A percentile compares a stretch with the other conserved stretches of the same genome.
These are phyloP conservation scores for Zenarchopterus dispar DNA, from an alignment of 2,797 vertebrate species.

Conservation along the genomic window DNA sequence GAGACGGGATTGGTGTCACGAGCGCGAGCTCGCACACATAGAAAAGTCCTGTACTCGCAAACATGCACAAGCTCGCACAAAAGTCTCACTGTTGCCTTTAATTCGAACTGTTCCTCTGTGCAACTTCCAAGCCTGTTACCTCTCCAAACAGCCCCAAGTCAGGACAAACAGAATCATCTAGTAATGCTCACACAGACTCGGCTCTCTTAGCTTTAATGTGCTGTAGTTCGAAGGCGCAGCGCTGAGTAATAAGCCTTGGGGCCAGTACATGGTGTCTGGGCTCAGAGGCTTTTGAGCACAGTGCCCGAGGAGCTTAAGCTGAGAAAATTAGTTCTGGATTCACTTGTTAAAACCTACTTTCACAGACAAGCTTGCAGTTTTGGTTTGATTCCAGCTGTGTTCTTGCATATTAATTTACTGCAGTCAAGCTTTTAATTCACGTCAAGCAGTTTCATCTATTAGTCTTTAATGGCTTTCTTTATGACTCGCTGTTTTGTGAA, in stretches of 20 bases:
- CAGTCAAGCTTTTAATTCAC: slow-evolving; percentile 42
- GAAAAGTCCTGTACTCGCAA: slow-evolving; percentile 15
- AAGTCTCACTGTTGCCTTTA: slow-evolving; percentile 13
- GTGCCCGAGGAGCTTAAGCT: slow-evolving; percentile 36
- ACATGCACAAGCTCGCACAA: slow-evolving; percentile 17
- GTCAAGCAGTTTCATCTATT: slow-evolving; percentile 42
- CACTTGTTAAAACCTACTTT: slow-evolving; percentile 33
- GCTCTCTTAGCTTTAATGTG: slow-evolving; percentile 49
- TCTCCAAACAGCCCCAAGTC: slow-evolving; percentile 49
- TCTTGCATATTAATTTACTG: slow-evolving; percentile 31
- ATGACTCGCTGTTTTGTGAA: slow-evolving; percentile 32
- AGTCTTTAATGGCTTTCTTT: slow-evolving; percentile 45
- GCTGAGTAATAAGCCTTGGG: slow-evolving; percentile 41
- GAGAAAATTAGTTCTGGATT: slow-evolving; percentile 28
- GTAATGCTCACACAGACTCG: slow-evolving; percentile 49
- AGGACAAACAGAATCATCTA: slow-evolving; percentile 32
- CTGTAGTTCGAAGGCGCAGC: slow-evolving; percentile 50
- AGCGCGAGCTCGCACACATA: slow-evolving; percentile 2
- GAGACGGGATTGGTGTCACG: slow-evolving; percentile 36
- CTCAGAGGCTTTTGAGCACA: slow-evolving; percentile 43
- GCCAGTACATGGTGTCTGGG: slow-evolving; percentile 34
- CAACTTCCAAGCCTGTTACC: slow-evolving; percentile 31
- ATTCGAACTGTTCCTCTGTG: slow-evolving; percentile 32
- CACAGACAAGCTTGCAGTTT: slow-evolving; percentile 15
- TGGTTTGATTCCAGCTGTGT: slow-evolving; percentile 15